phyloP scores from a whole-genome alignment of 2,888 invertebrate genomes.

The Carpatolechia fugitivella region DNA sequence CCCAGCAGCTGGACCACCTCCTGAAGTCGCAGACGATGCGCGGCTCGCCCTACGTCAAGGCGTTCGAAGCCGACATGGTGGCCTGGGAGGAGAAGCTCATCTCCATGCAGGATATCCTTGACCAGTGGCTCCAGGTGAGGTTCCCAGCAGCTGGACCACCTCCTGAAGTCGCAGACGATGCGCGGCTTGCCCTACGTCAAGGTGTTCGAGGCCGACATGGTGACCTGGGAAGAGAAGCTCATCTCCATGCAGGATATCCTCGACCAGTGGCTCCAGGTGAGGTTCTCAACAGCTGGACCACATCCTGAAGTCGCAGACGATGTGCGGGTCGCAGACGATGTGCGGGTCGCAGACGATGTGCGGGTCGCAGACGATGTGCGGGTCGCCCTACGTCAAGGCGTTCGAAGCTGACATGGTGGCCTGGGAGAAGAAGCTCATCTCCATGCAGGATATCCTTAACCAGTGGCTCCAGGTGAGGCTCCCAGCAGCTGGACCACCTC shows the following conservation, averaged over 20 bases:
- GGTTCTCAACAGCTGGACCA: slow-evolving; percentile 94
- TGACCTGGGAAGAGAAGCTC: slow-evolving; percentile 94
- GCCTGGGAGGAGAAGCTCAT: slow-evolving; percentile 95
- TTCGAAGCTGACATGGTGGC: slow-evolving; percentile 92
- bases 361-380: too few species aligned
- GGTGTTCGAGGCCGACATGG: slow-evolving; percentile 92
- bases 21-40: slow-evolving; percentile 98
- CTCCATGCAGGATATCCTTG: slow-evolving; percentile 95
- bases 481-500: slow-evolving; percentile 95
- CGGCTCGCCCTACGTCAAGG: slow-evolving; percentile 95
- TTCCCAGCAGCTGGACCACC: slow-evolving; percentile 95
- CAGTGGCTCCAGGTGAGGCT: slow-evolving; percentile 92
- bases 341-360: too few species aligned
- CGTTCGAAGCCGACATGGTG: slow-evolving; percentile 92
- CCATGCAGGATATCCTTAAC: slow-evolving; percentile 97
- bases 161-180: slow-evolving; percentile 98
- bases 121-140: slow-evolving; percentile 93
- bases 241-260: slow-evolving; percentile 96
- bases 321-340: too few species aligned
- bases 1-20: slow-evolving; percentile 95
- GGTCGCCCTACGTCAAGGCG: slow-evolving; percentile 95
- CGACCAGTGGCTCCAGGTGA: slow-evolving; percentile 94
- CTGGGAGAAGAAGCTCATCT: slow-evolving; percentile 95
- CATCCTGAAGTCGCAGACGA: slow-evolving; percentile 97
- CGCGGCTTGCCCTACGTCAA: slow-evolving; percentile 96